These are phyloP conservation scores for fruit fly (Drosophila melanogaster) DNA, from an alignment of 1,140 invertebrate species.

Conservation along the genomic window Release_6_plus_ISO1_MT NT_033779.5:1944001-1944500, in stretches of 20 bases:
- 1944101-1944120: constrained; percentile 45
- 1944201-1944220: constrained; percentile 57
- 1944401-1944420: constrained; percentile 42
- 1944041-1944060: constrained; percentile 26
- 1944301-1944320: constrained; percentile 45
- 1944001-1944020: constrained; percentile 47
- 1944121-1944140: constrained; percentile 38
- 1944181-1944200: constrained; percentile 47
- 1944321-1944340: not conserved
- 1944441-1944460: constrained; percentile 13
- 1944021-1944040: constrained; percentile 26
- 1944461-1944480: not conserved
- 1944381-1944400: constrained; percentile 45
- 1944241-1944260: constrained; percentile 44
- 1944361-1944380: constrained; percentile 20
- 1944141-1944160: constrained; percentile 7
- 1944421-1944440: constrained; percentile 61
- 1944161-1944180: constrained; percentile 23
- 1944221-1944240: constrained; percentile 41
- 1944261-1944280: constrained; percentile 40
- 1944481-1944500: not conserved
- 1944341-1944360: not conserved
- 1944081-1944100: not conserved
- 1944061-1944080: constrained; percentile 41
- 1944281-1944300: constrained; percentile 41